Conservation (phyloP, 2,797 vertebrate genomes). For the Dendrocincla fuliginosa region DNA sequence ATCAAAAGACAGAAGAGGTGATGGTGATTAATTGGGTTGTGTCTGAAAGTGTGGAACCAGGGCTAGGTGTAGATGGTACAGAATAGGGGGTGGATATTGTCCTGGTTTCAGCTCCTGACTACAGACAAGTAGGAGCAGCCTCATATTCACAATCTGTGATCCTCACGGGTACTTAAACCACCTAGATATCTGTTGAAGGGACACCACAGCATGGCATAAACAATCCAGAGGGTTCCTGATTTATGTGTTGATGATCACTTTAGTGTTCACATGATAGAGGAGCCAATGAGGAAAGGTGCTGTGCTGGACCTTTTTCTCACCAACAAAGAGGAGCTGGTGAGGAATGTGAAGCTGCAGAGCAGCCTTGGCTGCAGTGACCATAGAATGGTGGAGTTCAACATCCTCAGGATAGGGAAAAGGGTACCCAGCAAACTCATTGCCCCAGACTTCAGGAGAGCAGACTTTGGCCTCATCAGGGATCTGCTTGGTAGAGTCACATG, state of each 20-base stretch:
- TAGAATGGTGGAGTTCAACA: neutral
- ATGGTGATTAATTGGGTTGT: neutral
- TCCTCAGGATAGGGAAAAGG: neutral
- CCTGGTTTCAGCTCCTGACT: neutral
- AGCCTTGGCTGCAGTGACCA: neutral
- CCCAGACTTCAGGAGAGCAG: neutral
- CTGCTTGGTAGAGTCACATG: neutral
- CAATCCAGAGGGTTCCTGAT: neutral
- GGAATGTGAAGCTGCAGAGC: neutral
- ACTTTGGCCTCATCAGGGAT: neutral
- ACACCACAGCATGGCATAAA: neutral
- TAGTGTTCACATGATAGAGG: neutral
- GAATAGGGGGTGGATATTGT: neutral
- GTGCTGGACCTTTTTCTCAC: neutral
- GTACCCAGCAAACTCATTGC: neutral
- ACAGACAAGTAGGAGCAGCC: neutral
- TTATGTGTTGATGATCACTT: neutral
- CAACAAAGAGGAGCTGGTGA: neutral
- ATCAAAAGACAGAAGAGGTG: neutral
- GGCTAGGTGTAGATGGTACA: neutral
- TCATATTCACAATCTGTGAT: neutral
- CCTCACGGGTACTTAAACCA: neutral
- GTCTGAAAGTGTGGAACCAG: neutral
- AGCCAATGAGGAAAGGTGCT: neutral
- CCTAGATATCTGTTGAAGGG: neutral